These are phyloP conservation scores for Drosophila subquinaria DNA, from an alignment of 2,888 invertebrate species.

Conservation along the genomic window DNA sequence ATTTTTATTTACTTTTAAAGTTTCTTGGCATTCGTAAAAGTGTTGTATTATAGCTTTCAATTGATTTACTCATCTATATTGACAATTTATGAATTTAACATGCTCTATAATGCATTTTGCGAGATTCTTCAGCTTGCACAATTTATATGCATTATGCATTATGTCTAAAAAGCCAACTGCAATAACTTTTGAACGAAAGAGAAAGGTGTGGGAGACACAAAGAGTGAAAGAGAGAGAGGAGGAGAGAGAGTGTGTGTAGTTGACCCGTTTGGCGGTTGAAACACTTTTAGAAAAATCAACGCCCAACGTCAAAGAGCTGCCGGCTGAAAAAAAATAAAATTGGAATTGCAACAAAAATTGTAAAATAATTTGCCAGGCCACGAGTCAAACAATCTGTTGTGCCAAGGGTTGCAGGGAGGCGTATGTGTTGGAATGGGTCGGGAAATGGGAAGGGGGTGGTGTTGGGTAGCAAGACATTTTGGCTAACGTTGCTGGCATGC, in stretches of 20 bases:
- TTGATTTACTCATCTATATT: not conserved
- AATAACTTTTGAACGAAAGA: slow-evolving; percentile 7
- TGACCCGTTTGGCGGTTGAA: slow-evolving; percentile 18
- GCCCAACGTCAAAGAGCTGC: slow-evolving; percentile 49
- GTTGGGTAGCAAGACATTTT: slow-evolving; percentile 28
- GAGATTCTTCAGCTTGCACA: not conserved
- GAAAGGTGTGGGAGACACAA: slow-evolving; percentile 3
- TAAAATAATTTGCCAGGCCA: slow-evolving; percentile 70
- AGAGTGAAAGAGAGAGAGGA: not conserved
- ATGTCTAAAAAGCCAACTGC: slow-evolving; percentile 10
- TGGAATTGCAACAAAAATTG: slow-evolving; percentile 49
- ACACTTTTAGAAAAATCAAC: slow-evolving; percentile 53
- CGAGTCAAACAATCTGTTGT: slow-evolving; percentile 61
- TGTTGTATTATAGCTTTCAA: not conserved
- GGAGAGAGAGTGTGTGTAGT: not conserved
- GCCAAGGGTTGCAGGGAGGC: not conserved
- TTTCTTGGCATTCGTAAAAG: not conserved
- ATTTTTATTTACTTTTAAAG: not conserved
- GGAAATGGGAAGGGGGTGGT: not conserved
- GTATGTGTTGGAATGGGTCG: not conserved
- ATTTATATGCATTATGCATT: slow-evolving; percentile 14
- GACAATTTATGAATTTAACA: not conserved
- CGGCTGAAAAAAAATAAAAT: slow-evolving; percentile 9
- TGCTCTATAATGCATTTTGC: slow-evolving; percentile 4
- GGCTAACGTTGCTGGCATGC: slow-evolving; percentile 63